These are phyloP conservation scores for Campoplex nolae DNA, from an alignment of 2,888 invertebrate species.

Conservation along the genomic window DNA sequence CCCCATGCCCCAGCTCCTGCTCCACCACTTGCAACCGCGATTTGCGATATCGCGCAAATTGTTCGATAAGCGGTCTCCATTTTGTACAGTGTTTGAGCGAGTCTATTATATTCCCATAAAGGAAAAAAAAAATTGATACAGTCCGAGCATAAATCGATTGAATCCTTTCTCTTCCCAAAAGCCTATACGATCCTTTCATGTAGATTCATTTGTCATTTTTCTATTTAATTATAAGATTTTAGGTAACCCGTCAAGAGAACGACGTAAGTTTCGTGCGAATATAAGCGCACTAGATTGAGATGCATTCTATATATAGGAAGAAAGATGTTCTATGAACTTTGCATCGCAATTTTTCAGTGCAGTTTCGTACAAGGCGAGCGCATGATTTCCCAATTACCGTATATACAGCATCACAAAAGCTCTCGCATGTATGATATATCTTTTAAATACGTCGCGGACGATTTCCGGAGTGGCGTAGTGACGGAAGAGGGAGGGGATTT, in stretches of 20 bases:
- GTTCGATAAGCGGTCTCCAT: not conserved
- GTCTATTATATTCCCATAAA: not conserved
- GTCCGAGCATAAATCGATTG: not conserved
- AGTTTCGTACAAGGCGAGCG: constrained; percentile 6
- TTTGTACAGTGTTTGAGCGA: not conserved
- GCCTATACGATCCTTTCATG: not conserved
- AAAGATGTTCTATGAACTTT: too few species aligned
- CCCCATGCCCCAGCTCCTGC: not conserved
- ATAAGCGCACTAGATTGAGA: not conserved
- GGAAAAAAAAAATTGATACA: not conserved
- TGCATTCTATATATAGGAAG: not conserved
- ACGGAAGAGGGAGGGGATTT: not conserved
- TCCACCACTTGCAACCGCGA: not conserved
- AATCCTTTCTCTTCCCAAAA: not conserved
- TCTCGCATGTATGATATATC: constrained; percentile 52
- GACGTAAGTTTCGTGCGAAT: not conserved
- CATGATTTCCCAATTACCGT: constrained; percentile 39
- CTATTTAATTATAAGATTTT: not conserved
- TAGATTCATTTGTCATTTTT: not conserved
- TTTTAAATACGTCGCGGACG: constrained; percentile 41
- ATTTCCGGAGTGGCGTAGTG: constrained; percentile 36
- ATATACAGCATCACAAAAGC: constrained; percentile 36
- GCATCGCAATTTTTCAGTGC: not conserved
- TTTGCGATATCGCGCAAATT: not conserved
- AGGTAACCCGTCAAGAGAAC: not conserved